phyloP scores from a whole-genome alignment of 2,888 invertebrate species.

The Clitarchus hookeri region DNA sequence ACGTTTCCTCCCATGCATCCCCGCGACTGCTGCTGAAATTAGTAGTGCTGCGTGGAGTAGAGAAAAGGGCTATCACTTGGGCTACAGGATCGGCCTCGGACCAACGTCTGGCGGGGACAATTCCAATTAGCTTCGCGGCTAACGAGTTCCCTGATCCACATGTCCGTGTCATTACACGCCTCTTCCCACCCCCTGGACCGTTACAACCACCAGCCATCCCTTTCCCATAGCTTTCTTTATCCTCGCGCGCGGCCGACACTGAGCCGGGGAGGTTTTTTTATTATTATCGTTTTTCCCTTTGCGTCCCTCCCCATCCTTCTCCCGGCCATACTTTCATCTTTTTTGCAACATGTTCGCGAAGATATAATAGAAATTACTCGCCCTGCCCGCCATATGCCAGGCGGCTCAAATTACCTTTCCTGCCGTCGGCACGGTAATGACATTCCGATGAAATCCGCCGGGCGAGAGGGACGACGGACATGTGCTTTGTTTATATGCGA shows the following conservation, averaged over 20 bases:
- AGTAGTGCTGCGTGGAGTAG: too few species aligned
- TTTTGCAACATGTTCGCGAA: not conserved
- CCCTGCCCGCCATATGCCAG: too few species aligned
- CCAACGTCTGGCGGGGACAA: not conserved
- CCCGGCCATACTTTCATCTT: not conserved
- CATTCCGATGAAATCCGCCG: conserved; percentile 14
- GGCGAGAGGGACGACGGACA: not conserved
- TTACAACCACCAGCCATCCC: not conserved
- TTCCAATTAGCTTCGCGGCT: conserved; percentile 2
- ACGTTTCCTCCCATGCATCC: too few species aligned
- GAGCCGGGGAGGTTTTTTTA: not conserved
- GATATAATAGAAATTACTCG: not conserved
- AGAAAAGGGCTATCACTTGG: not conserved
- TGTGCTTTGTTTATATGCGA: not conserved
- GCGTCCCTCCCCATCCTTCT: not conserved
- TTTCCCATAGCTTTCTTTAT: not conserved
- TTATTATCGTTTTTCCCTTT: not conserved
- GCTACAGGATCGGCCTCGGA: not conserved
- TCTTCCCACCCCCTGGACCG: not conserved
- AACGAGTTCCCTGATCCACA: conserved; percentile 1
- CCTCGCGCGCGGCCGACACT: not conserved
- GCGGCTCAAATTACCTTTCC: not conserved
- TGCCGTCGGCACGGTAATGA: not conserved
- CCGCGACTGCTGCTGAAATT: too few species aligned
- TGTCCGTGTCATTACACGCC: not conserved